Evolutionary conservation across 2,113 vertebrate species (phyloP), one percentile per base, ranked within the genome.

Genomic region (Microtus ochrogaster): DNA sequence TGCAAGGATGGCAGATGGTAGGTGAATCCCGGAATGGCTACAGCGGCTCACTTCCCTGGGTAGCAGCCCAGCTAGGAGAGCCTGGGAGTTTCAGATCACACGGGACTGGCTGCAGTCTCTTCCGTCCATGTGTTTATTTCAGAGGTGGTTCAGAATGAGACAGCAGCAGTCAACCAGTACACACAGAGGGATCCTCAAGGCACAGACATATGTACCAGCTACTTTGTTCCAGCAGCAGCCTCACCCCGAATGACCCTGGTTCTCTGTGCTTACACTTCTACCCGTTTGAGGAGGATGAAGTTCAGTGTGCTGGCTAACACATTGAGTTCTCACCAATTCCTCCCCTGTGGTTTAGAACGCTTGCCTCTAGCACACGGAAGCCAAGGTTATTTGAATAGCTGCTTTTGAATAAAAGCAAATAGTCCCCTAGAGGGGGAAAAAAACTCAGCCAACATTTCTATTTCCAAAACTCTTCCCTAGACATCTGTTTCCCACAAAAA

Each of bases 1-100:
- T 7, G 11, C 0, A 49, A 90, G 86, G 26, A 30, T 65, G 68
- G 36, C 94, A 92, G 96, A 95, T 97, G 94, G 95, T 8, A 17
- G 63, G 88, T 33, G 85, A 76, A 94, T 94, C 85, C 90, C 90
- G 77, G 61, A 72, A 26, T 47, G 92, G 22, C 72, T 36, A 6
- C 0, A 49, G 63, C 28, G 33, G 47, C 82, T 63, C 22, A 11
- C 55, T 52, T 73, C 84, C 58, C 77, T 49, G 12, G 90, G 90
- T 85, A 58, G 55, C 36, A 9, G 17, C 36, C 24, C 12, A 22
- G 61, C 55, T 55, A 39, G 33, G 30, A n/a, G 28, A 83, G 68
- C 49, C 93, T 30, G 6, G 17, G 58, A 47, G 3, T 55, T 33
- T 94, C 89, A 55, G 4, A 4, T 44, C 58, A 76, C n/a, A 12